A percentile compares a stretch with the other conserved stretches of the same genome.
These are phyloP conservation scores for Panulirus ornatus DNA, from an alignment of 1,140 invertebrate genomes.

Conservation along the genomic window DNA sequence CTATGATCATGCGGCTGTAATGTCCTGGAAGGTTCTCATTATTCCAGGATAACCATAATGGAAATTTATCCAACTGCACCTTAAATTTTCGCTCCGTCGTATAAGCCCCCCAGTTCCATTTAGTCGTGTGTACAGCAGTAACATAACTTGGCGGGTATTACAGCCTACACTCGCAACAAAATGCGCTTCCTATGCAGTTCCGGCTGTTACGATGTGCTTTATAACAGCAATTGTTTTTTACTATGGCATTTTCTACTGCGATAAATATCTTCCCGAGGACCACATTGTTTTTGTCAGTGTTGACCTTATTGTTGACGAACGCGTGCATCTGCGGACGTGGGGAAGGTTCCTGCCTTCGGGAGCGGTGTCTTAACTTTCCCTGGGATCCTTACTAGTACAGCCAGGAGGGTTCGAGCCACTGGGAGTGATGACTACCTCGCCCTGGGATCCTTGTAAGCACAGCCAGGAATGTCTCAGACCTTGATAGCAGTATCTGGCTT, in stretches of 20 bases:
- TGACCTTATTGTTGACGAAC: no score
- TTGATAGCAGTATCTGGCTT: no score
- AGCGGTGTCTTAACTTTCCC: neutral
- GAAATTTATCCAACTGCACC: neutral
- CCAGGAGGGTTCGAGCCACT: no score
- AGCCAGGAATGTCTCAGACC: no score
- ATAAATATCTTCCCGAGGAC: no score
- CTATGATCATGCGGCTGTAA: no score
- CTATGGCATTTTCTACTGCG: neutral
- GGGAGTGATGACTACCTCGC: no score
- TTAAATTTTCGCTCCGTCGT: neutral
- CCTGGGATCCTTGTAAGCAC: no score
- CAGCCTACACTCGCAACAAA: neutral
- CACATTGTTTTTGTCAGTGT: no score
- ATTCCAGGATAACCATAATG: neutral
- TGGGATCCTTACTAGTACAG: neutral
- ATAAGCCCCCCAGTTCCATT: neutral
- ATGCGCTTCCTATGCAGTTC: conserved; percentile 36
- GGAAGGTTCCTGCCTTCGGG: neutral
- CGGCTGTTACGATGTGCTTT: conserved; percentile 3
- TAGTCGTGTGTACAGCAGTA: conserved; percentile 16
- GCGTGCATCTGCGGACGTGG: neutral
- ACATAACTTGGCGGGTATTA: neutral
- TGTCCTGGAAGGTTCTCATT: no score
- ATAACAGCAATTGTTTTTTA: conserved; percentile 25